These are phyloP conservation scores for Phymorhynchus buccinoides DNA, from an alignment of 1,140 invertebrate genomes.

Conservation along the genomic window DNA sequence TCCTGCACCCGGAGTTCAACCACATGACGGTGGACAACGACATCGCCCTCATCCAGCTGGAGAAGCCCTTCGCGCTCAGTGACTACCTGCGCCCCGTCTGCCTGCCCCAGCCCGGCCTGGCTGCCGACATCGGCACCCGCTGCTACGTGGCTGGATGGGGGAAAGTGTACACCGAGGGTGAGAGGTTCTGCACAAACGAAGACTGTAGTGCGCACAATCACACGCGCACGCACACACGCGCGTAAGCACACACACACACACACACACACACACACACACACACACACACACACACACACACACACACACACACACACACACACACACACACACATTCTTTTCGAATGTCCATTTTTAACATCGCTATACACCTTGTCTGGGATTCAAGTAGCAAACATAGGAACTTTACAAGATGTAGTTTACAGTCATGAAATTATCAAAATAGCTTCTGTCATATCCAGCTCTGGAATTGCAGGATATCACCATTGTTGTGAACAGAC, in stretches of 20 bases:
- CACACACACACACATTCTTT: background rate
- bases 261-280: background rate
- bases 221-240: no score
- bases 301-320: background rate
- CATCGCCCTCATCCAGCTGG: constrained; percentile 89
- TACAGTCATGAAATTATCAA: no score
- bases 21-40: constrained; percentile 88
- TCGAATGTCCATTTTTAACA: no score
- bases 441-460: no score
- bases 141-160: constrained; percentile 62
- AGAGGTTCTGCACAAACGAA: background rate
- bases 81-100: constrained; percentile 91
- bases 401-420: no score
- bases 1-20: constrained; percentile 51
- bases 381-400: no score
- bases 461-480: no score
- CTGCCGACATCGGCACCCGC: constrained; percentile 48
- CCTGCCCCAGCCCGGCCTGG: constrained; percentile 51
- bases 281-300: background rate
- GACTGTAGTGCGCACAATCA: no score
- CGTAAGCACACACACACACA: background rate
- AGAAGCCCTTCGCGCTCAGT: constrained; percentile 89
- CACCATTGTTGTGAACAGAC: no score
- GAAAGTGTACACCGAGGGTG: constrained; percentile 43
- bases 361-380: no score